Evolutionary conservation across 53 echinoderm and acorn worm genomes (phyloP).

Genomic region (Mesocentrotus franciscanus): DNA sequence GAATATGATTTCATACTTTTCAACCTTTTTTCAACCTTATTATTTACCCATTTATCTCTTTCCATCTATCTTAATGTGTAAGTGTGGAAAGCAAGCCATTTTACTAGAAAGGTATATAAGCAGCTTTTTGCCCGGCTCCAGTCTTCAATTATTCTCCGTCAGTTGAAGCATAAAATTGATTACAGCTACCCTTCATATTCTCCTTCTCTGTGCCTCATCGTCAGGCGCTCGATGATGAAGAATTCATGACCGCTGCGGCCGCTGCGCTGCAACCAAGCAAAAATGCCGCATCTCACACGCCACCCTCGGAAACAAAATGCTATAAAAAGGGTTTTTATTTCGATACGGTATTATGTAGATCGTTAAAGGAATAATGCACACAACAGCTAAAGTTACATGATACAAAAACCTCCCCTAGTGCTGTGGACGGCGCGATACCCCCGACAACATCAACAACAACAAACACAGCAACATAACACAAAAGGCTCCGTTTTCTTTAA

Average conservation of each 20-base stretch:
- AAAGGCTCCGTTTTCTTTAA: neutral
- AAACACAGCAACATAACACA: neutral
- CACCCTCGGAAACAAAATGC: conserved; percentile 30
- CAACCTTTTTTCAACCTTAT: neutral
- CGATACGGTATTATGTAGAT: neutral
- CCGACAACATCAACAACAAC: no score
- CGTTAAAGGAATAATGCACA: conserved; percentile 13
- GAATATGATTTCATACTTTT: neutral
- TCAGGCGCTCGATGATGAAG: conserved; percentile 21
- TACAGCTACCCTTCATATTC: neutral
- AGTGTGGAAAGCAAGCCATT: neutral
- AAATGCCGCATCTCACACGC: conserved; percentile 41
- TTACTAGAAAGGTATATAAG: neutral
- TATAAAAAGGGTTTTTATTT: neutral
- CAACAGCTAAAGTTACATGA: neutral
- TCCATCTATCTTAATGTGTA: neutral
- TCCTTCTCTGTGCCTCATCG: neutral
- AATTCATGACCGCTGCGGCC: conserved; percentile 43
- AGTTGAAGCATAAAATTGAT: conserved; percentile 51
- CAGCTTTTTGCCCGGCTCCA: neutral
- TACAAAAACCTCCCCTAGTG: neutral
- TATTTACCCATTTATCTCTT: neutral
- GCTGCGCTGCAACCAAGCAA: conserved; percentile 34
- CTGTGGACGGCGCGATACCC: no score
- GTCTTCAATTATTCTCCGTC: conserved; percentile 37